Conservation (phyloP, 1,140 invertebrate genomes). For the Drosophila dunni region DNA sequence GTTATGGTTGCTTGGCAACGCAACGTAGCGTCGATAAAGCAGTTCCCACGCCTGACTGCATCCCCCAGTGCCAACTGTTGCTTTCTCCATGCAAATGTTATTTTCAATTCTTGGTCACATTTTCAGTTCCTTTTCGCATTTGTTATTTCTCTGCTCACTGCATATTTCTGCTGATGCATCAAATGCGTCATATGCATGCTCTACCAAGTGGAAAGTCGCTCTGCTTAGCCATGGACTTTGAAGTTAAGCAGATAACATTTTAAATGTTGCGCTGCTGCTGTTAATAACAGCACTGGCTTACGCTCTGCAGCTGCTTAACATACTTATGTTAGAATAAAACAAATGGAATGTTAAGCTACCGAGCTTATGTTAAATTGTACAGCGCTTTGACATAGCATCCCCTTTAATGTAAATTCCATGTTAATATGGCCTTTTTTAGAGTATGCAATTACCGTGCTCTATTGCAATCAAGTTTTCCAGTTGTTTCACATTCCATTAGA, state of each 20-base stretch:
- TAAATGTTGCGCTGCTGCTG: neutral
- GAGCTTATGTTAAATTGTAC: no score
- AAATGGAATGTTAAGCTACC: no score
- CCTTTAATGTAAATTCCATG: no score
- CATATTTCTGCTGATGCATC: conserved; percentile 40
- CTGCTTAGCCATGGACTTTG: neutral
- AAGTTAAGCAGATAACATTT: neutral
- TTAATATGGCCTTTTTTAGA: no score
- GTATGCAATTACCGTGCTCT: conserved; percentile 5
- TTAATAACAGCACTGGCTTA: no score
- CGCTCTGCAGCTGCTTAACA: neutral
- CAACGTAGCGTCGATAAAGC: conserved; percentile 71
- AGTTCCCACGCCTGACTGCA: conserved; percentile 60
- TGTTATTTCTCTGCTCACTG: neutral
- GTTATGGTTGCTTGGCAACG: conserved; percentile 75
- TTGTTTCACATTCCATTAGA: conserved; percentile 34
- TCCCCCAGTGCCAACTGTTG: conserved; percentile 36
- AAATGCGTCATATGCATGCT: conserved; percentile 41
- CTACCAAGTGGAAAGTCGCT: neutral
- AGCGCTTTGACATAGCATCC: no score
- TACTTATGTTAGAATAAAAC: neutral
- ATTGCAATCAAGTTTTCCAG: conserved; percentile 2
- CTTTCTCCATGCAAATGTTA: conserved; percentile 18
- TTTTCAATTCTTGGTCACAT: conserved; percentile 33
- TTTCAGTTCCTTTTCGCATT: conserved; percentile 20